Conservation (phyloP, 1,140 invertebrate species). For the Venturia canescens region DNA sequence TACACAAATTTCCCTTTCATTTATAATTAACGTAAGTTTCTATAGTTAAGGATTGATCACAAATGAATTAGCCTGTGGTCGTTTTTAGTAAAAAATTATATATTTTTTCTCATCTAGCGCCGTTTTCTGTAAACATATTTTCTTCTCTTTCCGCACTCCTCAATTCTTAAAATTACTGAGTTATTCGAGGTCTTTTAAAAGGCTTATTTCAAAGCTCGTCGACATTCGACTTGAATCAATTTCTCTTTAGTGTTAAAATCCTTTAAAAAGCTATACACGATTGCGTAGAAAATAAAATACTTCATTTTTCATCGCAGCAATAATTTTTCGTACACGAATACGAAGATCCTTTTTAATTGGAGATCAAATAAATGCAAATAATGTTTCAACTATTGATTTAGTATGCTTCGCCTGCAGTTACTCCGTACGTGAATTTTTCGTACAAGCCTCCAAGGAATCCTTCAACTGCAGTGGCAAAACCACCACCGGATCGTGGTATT, state of each 20-base stretch:
- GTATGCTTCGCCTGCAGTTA: neutral
- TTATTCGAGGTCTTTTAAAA: no score
- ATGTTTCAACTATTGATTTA: slow-evolving; percentile 12
- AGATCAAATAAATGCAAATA: neutral
- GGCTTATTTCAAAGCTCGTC: neutral
- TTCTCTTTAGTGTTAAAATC: neutral
- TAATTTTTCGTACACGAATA: neutral
- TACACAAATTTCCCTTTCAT: no score
- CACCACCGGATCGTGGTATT: slow-evolving; percentile 79
- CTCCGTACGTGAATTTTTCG: neutral
- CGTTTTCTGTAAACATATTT: no score
- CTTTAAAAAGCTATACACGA: neutral
- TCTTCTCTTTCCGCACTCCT: no score
- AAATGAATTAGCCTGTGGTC: no score
- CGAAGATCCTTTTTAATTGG: neutral
- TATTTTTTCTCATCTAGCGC: no score
- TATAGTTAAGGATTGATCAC: no score
- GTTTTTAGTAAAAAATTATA: no score
- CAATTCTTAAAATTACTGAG: no score
- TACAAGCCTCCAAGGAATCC: slow-evolving; percentile 35
- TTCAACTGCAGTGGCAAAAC: slow-evolving; percentile 80
- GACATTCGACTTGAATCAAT: neutral
- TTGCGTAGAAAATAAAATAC: neutral
- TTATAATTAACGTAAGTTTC: no score
- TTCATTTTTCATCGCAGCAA: neutral